Evolutionary conservation across 2,797 vertebrate species (phyloP), one percentile per base, ranked within the genome.

Genomic region (Meriones psammophilus): DNA sequence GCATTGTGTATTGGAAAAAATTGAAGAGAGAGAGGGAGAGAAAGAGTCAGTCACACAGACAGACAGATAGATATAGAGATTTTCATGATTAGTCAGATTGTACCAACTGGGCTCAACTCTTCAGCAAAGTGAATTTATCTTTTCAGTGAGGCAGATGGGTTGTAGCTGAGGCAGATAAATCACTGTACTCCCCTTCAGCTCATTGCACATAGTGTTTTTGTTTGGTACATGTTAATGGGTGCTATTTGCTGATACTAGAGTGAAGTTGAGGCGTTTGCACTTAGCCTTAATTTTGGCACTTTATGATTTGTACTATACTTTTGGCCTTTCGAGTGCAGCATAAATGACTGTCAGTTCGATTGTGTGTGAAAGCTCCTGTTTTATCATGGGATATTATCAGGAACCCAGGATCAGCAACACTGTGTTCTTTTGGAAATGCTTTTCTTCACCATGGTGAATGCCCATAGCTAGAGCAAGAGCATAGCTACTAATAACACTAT

Each of bases 391-490:
- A 85, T 69, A 88, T 90, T 86, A n/a, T 66, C 56, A 71, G 86
- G 96, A 97, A 96, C 80, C 69, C 24, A 88, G 74, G 54, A 94
- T 88, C 78, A 94, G 80, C 66, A 96, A 94, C 83, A 18, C 56
- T 94, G 64, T 96, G 79, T 93, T 97, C 96, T 93, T 97, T 95
- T 69, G 77, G 73, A 79, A 97, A 66, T 92, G 92, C 76, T 96
- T 98, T 98, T 96, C 91, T 92, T 95, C 96, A 76, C 64, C 69
- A 93, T 96, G 64, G 60, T 91, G 78, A 91, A 79, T 94, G 81
- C 95, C 96, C 64, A 58, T 97, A 97, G 85, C 95, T 98, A 92
- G 94, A 97, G 85, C 95, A 98, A 92, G 94, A 97, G 1, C 80
- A 56, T 64, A 94, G 26, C 22, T 97, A 97, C 22, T 97, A 97